A percentile compares a stretch with the other conserved stretches of the same genome.
These are phyloP conservation scores for Nerophis ophidion DNA, from an alignment of 2,113 vertebrate species.

Conservation along the genomic window DNA sequence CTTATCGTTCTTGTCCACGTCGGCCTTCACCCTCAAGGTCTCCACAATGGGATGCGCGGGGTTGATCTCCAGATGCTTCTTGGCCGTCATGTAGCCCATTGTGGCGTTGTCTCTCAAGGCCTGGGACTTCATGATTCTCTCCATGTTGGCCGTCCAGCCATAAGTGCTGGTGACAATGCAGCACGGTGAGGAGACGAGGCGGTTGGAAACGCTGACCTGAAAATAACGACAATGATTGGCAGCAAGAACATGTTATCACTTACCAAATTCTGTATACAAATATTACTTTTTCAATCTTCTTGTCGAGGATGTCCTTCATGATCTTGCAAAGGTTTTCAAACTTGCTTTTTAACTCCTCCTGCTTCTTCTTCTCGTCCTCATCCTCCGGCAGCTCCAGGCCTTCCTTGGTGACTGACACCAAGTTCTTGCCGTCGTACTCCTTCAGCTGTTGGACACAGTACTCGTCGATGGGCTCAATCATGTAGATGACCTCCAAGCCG, in stretches of 20 bases:
- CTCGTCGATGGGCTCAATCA: slow-evolving; percentile 80
- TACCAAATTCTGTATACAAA: background rate
- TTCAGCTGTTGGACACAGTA: slow-evolving; percentile 80
- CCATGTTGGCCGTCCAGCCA: slow-evolving; percentile 81
- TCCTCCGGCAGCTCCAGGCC: slow-evolving; percentile 78
- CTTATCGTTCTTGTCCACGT: slow-evolving; percentile 78
- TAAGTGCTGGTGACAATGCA: slow-evolving; percentile 81
- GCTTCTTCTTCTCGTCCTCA: slow-evolving; percentile 74
- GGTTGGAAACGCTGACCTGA: slow-evolving; percentile 74
- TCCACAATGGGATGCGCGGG: slow-evolving; percentile 74
- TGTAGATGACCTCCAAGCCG: slow-evolving; percentile 78
- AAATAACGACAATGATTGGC: background rate
- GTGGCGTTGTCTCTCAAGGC: slow-evolving; percentile 78
- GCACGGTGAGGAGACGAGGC: slow-evolving; percentile 74
- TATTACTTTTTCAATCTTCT: slow-evolving; percentile 78
- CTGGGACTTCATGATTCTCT: slow-evolving; percentile 81
- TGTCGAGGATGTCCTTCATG: slow-evolving; percentile 80
- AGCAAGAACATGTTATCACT: background rate
- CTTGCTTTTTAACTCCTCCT: slow-evolving; percentile 71
- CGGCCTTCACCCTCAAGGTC: slow-evolving; percentile 74
- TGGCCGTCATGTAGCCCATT: slow-evolving; percentile 81
- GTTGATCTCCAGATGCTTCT: slow-evolving; percentile 79
- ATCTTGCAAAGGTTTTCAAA: slow-evolving; percentile 80
- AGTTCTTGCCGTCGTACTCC: slow-evolving; percentile 75
- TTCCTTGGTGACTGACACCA: slow-evolving; percentile 78